Base-by-base conservation (phyloP, 1,140 invertebrate genomes). In the Bombyx mori region DNA sequence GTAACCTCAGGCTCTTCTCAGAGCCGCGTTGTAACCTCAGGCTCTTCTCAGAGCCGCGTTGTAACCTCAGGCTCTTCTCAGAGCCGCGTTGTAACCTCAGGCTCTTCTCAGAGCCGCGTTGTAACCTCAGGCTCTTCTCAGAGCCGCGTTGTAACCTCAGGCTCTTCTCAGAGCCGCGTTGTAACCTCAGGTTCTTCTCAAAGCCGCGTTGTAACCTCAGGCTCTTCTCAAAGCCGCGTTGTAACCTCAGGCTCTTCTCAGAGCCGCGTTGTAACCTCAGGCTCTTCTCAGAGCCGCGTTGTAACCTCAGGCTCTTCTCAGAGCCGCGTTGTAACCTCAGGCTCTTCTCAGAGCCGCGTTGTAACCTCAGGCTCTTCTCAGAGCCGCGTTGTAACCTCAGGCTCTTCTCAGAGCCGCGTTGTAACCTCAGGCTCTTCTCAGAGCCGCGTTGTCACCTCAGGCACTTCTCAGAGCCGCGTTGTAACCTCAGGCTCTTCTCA, bases 61-160 rank as follows among this genome's bases (percentile, higher is more conserved):
- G 48, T 52, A 56, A 43, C 49, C 49, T 49, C 51, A 12, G 44
- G 56, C 44, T 47, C 50, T 45, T 58, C 35, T 58, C 56, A 58
- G 56, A 35, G 26, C 50, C 18, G 46, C 6, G 10, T 12, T 45
- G 52, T 57, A 52, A 57, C 42, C 22, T 54, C 7, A n/a, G 9
- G 46, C 6, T 49, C 62, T 52, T 56, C 44, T 55, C 12, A 58
- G 55, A 47, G 6, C 44, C 22, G 44, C 8, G 56, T 50, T 7
- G 56, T 61, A 63, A 62, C 48, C 22, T 59, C 8, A 45, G 10
- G 56, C 18, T 45, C 49, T 57, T 52, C 1, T 57, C 56, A 57
- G 56, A 52, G 49, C 49, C 26, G 12, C 18, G 9, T 18, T 52
- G 43, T 55, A 47, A 55, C 12, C 54, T 47, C 45, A 46, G 45